A percentile compares a stretch with the other conserved stretches of the same genome.
Evolutionary conservation across 1,140 invertebrate genomes (phyloP).

Genomic region (Papilio machaon): DNA sequence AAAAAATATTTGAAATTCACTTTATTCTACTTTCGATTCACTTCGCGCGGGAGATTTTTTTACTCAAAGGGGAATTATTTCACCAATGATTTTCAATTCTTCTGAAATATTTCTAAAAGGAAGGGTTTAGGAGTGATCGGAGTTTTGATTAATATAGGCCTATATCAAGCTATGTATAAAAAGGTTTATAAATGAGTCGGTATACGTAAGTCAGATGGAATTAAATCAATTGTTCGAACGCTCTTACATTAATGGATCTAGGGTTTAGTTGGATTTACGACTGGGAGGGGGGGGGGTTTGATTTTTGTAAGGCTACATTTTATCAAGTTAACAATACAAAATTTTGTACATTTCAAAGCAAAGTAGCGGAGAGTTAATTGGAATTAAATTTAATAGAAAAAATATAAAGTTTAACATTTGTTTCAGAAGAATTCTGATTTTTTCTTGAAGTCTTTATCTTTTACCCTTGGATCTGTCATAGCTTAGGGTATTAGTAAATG

Average conservation of each 20-base stretch:
- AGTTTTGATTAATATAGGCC: constrained; percentile 3
- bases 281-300: no score
- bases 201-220: not conserved
- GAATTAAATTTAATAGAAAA: no score
- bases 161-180: not conserved
- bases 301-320: no score
- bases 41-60: not conserved
- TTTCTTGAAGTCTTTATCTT: not conserved
- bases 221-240: not conserved
- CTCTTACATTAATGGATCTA: not conserved
- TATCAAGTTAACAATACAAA: no score
- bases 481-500: not conserved
- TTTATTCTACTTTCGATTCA: not conserved
- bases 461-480: not conserved
- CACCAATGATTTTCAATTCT: not conserved
- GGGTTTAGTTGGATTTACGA: not conserved
- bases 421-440: no score
- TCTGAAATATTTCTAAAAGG: not conserved
- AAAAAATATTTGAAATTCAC: not conserved
- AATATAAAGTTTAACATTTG: no score
- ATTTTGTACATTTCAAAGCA: no score
- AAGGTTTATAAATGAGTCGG: not conserved
- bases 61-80: not conserved
- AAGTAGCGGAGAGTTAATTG: no score
- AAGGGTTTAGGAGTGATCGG: not conserved